These are phyloP conservation scores for Anastatus disparis DNA, from an alignment of 1,140 invertebrate species.

Conservation along the genomic window DNA sequence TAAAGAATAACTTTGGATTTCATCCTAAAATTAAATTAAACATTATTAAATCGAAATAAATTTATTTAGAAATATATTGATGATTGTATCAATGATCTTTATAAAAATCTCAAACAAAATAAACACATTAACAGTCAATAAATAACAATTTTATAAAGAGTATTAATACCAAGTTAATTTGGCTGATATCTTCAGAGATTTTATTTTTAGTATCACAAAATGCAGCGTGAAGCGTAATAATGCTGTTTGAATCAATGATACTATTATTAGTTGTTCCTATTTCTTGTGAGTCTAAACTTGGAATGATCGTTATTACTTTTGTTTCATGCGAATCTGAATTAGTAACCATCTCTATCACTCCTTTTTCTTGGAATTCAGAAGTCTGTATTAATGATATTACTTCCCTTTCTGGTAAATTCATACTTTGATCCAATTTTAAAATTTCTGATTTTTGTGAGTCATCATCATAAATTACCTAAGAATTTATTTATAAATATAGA, in stretches of 20 bases:
- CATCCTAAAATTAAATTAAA: slow-evolving; percentile 1
- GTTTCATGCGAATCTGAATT: slow-evolving; percentile 1
- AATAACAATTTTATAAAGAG: not conserved
- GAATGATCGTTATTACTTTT: slow-evolving; percentile 10
- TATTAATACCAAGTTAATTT: no score
- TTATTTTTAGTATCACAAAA: slow-evolving; percentile 10
- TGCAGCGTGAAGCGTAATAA: slow-evolving; percentile 33
- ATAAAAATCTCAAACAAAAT: no score
- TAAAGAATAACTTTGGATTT: not conserved
- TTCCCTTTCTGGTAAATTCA: no score
- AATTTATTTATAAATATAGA: no score
- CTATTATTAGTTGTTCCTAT: not conserved
- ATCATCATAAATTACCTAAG: slow-evolving; percentile 36
- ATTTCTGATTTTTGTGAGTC: no score
- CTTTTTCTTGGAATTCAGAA: no score
- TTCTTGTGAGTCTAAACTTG: not conserved
- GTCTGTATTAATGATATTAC: no score
- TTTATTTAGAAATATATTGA: no score
- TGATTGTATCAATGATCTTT: no score
- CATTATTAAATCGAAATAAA: not conserved
- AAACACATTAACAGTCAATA: not conserved
- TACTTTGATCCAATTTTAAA: no score
- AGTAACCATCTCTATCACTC: slow-evolving; percentile 11
- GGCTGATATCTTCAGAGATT: not conserved
- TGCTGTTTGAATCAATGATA: not conserved